Evolutionary conservation across 2,888 invertebrate genomes (phyloP).

Genomic region (Ennomos quercinarius): DNA sequence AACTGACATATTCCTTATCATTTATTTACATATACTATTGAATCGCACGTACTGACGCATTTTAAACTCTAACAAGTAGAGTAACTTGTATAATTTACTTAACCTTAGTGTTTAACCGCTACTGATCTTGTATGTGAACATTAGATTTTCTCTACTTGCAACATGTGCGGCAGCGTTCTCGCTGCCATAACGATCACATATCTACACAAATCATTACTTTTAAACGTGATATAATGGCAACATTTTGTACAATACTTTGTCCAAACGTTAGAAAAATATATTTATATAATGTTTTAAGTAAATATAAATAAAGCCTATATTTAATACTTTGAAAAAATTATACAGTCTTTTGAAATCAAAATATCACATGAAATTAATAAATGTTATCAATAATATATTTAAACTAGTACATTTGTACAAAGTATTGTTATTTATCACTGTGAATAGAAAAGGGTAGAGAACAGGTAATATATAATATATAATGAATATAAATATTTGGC

Average conservation of each 20-base stretch:
- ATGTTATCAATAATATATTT: conserved; percentile 25
- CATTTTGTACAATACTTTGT: conserved; percentile 61
- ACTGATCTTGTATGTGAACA: conserved; percentile 33
- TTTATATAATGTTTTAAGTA: conserved; percentile 19
- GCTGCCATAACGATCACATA: conserved; percentile 51
- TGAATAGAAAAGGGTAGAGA: conserved; percentile 30
- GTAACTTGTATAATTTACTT: conserved; percentile 39
- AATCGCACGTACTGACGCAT: conserved; percentile 41
- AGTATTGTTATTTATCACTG: conserved; percentile 48
- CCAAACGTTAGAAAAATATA: conserved; percentile 49
- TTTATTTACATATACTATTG: conserved; percentile 54
- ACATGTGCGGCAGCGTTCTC: conserved; percentile 45
- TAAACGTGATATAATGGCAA: conserved; percentile 39
- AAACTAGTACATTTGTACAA: conserved; percentile 51
- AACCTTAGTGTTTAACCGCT: conserved; percentile 36
- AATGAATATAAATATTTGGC: conserved; percentile 13
- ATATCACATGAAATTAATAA: conserved; percentile 52
- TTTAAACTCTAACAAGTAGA: conserved; percentile 29
- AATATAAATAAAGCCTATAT: conserved; percentile 45
- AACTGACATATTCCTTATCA: conserved; percentile 40
- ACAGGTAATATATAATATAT: conserved; percentile 17
- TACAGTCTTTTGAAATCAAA: conserved; percentile 56
- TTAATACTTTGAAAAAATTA: conserved; percentile 57
- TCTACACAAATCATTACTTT: conserved; percentile 44
- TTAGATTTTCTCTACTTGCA: conserved; percentile 45